Evolutionary conservation across 2,888 invertebrate genomes (phyloP), one percentile per base, ranked within the genome.

Genomic region (Chymomyza caudatula): DNA sequence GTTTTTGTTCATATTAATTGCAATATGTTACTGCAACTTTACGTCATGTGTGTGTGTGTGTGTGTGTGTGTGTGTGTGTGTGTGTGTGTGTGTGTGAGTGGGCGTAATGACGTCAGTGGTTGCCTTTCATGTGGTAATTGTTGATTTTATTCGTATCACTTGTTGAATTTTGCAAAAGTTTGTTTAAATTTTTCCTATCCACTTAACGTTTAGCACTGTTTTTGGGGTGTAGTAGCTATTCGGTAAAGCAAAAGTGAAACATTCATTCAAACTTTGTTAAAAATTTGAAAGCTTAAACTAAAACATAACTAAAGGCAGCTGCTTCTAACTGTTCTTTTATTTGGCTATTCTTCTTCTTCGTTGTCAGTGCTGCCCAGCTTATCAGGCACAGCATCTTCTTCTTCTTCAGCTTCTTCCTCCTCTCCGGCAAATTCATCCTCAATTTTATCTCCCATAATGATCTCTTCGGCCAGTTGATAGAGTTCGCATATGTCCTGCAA

Each of bases 401-500:
- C 69, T 47, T 69, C 76, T 20, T 69, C 78, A 3, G 1, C 69
- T 0, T 79, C 78, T 3, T 69, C 74, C 15, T 17, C 47, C 3
- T 62, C 69, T 2, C 74, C 82, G 1, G 54, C 64, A 19, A 68
- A 60, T 23, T 72, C 70, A 4, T 77, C 84, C 1, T 71, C 74
- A 6, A 80, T 13, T 3, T 69, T 56, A 44, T 88, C 87, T 4
- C 92, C 92, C 57, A 92, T 91, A 23, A 94, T 92, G 71, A 94
- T 88, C 77, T 92, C 91, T 73, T 93, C 92, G 0, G 94, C 93
- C 67, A 93, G 87, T 15, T 88, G 86, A 80, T 94, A 93, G 77
- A 94, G 91, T 77, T 93, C 93, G 29, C 92, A 92, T 63, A 94
- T 93, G n/a, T n/a, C n/a, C n/a, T n/a, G n/a, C n/a, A n/a, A n/a